These are phyloP conservation scores for Nannospalax galili DNA, from an alignment of 2,113 vertebrate species.

Conservation along the genomic window DNA sequence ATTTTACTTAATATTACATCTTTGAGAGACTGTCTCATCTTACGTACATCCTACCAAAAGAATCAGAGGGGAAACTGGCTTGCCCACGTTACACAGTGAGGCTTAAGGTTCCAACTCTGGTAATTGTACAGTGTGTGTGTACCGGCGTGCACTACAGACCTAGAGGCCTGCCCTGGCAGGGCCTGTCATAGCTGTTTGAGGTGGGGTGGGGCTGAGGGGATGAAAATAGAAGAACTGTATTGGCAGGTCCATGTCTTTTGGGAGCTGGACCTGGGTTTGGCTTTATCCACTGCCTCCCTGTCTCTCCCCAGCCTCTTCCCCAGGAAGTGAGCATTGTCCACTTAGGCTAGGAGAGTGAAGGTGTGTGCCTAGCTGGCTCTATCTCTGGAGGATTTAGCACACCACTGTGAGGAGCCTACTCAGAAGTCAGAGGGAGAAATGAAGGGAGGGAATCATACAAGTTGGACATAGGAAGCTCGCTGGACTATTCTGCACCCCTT, in stretches of 20 bases:
- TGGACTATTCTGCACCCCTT: not conserved
- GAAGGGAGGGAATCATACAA: not conserved
- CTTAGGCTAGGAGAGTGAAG: not conserved
- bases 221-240: rapidly evolving
- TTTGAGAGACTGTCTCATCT: too few species aligned
- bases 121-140: not conserved
- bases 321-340: not conserved
- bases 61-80: not conserved
- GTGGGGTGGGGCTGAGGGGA: not conserved
- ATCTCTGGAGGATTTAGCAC: not conserved
- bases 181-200: not conserved
- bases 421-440: too few species aligned
- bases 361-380: rapidly evolving
- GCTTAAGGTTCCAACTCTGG: not conserved
- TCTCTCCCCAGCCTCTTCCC: not conserved
- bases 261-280: not conserved
- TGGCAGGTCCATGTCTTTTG: not conserved
- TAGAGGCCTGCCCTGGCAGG: not conserved
- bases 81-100: rapidly evolving
- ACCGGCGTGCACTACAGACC: not conserved
- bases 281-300: not conserved
- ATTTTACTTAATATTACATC: not conserved
- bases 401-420: rapidly evolving
- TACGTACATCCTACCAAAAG: not conserved
- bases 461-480: not conserved